Conservation (phyloP, 2,888 invertebrate genomes). For the Buathra laborator region DNA sequence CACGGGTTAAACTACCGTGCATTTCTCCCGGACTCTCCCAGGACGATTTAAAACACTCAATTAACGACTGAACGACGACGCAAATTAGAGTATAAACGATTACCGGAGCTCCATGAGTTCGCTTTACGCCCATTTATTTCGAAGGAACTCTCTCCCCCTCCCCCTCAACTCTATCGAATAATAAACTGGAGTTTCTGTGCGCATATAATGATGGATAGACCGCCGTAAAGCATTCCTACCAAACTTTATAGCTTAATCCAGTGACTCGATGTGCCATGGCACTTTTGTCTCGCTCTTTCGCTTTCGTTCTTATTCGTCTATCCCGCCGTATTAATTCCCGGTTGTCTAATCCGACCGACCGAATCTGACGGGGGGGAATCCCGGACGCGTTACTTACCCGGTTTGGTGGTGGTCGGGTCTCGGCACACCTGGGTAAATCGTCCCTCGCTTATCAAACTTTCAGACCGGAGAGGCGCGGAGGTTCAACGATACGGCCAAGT, state of each 20-base stretch:
- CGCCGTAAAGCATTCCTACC: constrained; percentile 39
- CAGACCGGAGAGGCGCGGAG: constrained; percentile 34
- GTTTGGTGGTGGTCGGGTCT: background rate
- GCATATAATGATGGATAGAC: constrained; percentile 33
- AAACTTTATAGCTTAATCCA: constrained; percentile 53
- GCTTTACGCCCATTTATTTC: constrained; percentile 7
- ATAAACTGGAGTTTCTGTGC: constrained; percentile 22
- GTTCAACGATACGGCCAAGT: constrained; percentile 65
- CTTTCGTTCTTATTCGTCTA: constrained; percentile 41
- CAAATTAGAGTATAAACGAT: constrained; percentile 2
- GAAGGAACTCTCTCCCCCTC: background rate
- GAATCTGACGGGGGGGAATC: constrained; percentile 61
- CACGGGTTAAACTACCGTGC: background rate
- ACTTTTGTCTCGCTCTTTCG: constrained; percentile 33
- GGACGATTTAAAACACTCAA: background rate
- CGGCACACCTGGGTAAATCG: constrained; percentile 64
- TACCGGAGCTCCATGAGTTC: background rate
- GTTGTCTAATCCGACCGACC: constrained; percentile 71
- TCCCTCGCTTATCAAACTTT: constrained; percentile 77
- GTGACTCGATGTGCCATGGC: constrained; percentile 29
- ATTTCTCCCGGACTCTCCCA: background rate
- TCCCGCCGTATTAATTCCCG: constrained; percentile 69
- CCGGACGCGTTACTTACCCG: constrained; percentile 32
- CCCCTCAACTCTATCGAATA: background rate
- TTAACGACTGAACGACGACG: background rate